These are phyloP conservation scores for Xiphorhynchus erythropygius DNA, from an alignment of 2,797 vertebrate genomes.

Conservation along the genomic window DNA sequence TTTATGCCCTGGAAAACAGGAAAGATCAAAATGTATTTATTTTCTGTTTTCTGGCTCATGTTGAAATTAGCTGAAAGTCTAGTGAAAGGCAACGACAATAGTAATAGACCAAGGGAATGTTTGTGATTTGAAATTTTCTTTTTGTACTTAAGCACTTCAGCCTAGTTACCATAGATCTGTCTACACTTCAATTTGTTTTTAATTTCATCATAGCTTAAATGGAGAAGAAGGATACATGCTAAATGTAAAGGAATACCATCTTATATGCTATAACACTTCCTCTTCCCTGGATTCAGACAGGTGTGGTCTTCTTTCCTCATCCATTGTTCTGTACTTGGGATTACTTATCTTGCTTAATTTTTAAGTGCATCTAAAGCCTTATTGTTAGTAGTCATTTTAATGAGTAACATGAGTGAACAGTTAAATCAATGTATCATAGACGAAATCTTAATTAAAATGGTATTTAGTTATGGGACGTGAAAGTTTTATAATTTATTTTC, in stretches of 20 bases:
- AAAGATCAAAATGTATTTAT: background rate
- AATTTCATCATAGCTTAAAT: background rate
- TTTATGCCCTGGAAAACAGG: background rate
- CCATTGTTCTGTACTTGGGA: background rate
- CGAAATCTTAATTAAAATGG: constrained; percentile 50
- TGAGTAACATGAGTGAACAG: constrained; percentile 14
- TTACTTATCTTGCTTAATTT: background rate
- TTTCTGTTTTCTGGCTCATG: background rate
- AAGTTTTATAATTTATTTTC: constrained; percentile 37
- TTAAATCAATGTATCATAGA: constrained; percentile 29
- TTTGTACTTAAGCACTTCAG: background rate
- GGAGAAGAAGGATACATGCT: background rate
- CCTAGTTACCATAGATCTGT: background rate
- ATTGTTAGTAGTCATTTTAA: constrained; percentile 53
- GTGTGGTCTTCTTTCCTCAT: background rate
- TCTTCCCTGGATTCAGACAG: background rate
- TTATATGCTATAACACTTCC: background rate
- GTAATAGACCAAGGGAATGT: background rate
- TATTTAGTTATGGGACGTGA: constrained; percentile 31
- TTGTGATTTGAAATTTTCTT: background rate
- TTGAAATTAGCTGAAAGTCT: background rate
- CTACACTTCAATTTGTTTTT: background rate
- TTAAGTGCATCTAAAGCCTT: background rate
- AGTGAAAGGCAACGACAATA: background rate
- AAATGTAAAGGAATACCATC: background rate